Percentiles rank a stretch among this genome's conserved stretches.
Conservation (phyloP, 1,140 invertebrate genomes). For the Pantala flavescens region DNA sequence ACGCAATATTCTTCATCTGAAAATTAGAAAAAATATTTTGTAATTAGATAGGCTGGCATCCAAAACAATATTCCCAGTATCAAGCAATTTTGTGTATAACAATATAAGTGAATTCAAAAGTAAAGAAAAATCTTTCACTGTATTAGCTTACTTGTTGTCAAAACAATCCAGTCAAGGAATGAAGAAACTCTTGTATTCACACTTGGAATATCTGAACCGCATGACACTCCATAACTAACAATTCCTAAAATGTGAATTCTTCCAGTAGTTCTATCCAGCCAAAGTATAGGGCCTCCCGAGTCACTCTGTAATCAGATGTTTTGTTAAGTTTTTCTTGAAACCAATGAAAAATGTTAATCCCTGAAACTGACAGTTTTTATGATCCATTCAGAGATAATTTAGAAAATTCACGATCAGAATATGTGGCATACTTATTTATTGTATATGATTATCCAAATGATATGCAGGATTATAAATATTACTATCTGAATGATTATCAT, state of each 20-base stretch:
- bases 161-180: slow-evolving; percentile 42
- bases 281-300: slow-evolving; percentile 55
- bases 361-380: slow-evolving; percentile 19
- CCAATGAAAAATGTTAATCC: slow-evolving; percentile 21
- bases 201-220: slow-evolving; percentile 36
- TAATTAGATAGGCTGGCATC: too few relatives aligned
- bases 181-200: slow-evolving; percentile 42
- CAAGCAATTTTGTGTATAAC: too few relatives aligned
- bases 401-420: too few relatives aligned
- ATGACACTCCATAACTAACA: slow-evolving; percentile 44
- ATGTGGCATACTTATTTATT: too few relatives aligned
- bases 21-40: too few relatives aligned
- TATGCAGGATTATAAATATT: too few relatives aligned
- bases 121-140: neutral
- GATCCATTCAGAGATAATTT: slow-evolving; percentile 16
- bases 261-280: slow-evolving; percentile 37
- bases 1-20: too few relatives aligned
- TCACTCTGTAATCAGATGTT: slow-evolving; percentile 41
- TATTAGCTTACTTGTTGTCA: slow-evolving; percentile 26
- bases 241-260: slow-evolving; percentile 40
- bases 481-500: too few relatives aligned
- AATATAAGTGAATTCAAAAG: too few relatives aligned
- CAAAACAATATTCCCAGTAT: too few relatives aligned
- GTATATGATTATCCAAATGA: too few relatives aligned
- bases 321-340: slow-evolving; percentile 12